phyloP scores from a whole-genome alignment of 2,113 vertebrate species.

The Cairina moschata region DNA sequence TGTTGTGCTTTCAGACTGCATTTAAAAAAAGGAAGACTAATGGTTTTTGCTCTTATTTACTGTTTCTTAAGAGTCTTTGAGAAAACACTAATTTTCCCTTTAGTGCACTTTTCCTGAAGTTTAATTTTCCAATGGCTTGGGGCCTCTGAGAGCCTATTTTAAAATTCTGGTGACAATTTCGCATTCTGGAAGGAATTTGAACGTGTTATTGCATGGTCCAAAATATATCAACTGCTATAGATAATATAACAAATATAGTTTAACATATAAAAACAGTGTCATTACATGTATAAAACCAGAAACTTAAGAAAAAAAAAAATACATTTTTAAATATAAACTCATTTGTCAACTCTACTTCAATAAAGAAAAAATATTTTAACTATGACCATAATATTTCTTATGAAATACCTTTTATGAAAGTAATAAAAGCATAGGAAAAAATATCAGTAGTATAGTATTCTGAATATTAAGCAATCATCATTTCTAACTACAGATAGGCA shows the following conservation, averaged over 20 bases:
- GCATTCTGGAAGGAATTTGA: background rate
- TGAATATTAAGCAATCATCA: background rate
- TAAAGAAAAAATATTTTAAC: background rate
- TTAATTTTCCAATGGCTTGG: background rate
- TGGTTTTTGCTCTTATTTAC: background rate
- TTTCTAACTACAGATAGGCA: background rate
- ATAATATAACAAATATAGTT: background rate
- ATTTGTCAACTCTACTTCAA: background rate
- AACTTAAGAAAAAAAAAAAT: background rate
- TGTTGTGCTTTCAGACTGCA: background rate
- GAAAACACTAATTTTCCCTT: background rate
- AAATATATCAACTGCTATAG: background rate
- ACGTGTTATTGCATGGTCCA: rapidly evolving
- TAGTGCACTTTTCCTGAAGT: background rate
- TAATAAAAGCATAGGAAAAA: background rate
- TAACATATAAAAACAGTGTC: background rate
- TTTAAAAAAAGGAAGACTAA: background rate
- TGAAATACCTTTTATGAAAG: background rate
- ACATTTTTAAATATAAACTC: background rate
- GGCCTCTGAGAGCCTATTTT: background rate
- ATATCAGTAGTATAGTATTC: background rate
- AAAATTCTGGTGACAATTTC: background rate
- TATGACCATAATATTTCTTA: background rate
- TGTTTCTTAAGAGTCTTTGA: background rate
- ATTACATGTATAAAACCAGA: background rate